These are phyloP conservation scores for Lonchura striata DNA, from an alignment of 2,113 vertebrate genomes.

Conservation along the genomic window DNA sequence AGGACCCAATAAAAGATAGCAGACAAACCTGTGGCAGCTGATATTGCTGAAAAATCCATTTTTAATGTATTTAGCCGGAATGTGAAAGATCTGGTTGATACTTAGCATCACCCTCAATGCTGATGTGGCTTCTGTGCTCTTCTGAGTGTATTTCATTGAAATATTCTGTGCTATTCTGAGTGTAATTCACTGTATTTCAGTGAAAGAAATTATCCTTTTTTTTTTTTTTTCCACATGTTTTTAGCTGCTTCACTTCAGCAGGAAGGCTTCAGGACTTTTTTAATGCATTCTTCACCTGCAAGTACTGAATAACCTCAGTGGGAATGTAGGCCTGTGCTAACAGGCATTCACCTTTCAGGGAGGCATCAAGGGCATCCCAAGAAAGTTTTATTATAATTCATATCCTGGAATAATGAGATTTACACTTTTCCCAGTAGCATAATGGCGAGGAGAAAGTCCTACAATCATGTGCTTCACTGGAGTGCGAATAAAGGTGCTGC, in stretches of 20 bases:
- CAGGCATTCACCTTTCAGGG: background rate
- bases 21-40: background rate
- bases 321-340: background rate
- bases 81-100: background rate
- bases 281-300: background rate
- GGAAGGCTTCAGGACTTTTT: background rate
- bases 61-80: background rate
- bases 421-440: background rate
- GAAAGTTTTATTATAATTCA: background rate
- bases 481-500: conserved; percentile 24
- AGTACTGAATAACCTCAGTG: background rate
- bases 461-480: conserved; percentile 56
- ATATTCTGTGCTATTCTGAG: background rate
- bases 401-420: conserved; percentile 2
- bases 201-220: background rate
- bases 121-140: background rate
- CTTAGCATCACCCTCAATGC: background rate
- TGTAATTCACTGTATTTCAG: background rate
- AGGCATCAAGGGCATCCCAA: conserved; percentile 17
- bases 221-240: background rate
- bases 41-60: background rate
- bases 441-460: background rate
- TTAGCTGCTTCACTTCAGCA: background rate
- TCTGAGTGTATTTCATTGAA: background rate
- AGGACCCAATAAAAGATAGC: background rate